Conservation (phyloP, 2,797 vertebrate species). For the Mormyrops attenuatus region DNA sequence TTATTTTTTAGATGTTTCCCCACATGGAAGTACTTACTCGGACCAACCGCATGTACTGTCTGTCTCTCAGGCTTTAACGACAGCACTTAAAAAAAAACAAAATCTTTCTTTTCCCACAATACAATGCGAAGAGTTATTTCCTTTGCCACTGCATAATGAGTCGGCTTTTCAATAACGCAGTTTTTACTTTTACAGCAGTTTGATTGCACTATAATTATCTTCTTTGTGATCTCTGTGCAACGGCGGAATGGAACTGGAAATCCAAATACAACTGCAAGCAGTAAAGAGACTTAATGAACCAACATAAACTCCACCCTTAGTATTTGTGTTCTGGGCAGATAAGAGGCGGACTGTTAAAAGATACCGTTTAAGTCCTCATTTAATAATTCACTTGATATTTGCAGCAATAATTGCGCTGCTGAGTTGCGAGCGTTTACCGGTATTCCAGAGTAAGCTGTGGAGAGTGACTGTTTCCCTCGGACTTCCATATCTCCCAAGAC, state of each 20-base stretch:
- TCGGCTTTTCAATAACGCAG: background rate
- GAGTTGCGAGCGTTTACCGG: conserved; percentile 31
- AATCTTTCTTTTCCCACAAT: background rate
- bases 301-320: conserved; percentile 14
- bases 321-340: conserved; percentile 33
- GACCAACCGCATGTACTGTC: background rate
- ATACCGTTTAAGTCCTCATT: conserved; percentile 33
- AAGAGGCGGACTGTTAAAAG: conserved; percentile 28
- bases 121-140: background rate
- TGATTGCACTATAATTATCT: conserved; percentile 1
- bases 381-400: conserved; percentile 40
- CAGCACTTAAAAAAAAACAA: background rate
- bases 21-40: background rate
- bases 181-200: background rate
- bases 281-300: conserved; percentile 14
- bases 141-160: background rate
- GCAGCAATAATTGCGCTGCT: conserved; percentile 36
- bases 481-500: conserved; percentile 12
- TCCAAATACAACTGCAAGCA: background rate
- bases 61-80: background rate
- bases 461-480: background rate
- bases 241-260: background rate
- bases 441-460: conserved; percentile 29
- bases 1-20: background rate
- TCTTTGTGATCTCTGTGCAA: background rate